These are phyloP conservation scores for Clarias macrocephalus DNA, from an alignment of 2,113 vertebrate species.

Conservation along the genomic window DNA sequence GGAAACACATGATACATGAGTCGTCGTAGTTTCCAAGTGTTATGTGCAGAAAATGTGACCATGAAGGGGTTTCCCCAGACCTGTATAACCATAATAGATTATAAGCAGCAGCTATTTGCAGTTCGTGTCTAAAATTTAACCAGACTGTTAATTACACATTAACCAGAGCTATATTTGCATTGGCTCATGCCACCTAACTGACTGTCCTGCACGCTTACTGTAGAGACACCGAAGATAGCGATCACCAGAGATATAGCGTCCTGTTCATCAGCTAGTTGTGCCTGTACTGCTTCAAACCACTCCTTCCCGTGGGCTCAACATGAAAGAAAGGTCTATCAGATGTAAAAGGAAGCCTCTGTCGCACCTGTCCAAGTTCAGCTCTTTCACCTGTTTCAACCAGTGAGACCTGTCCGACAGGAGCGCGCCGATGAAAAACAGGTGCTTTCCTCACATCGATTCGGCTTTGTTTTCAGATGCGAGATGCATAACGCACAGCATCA, in stretches of 20 bases:
- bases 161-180: slow-evolving; percentile 31
- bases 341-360: background rate
- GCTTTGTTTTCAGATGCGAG: background rate
- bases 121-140: slow-evolving; percentile 26
- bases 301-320: background rate
- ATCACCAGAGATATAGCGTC: background rate
- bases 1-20: background rate
- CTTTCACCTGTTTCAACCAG: slow-evolving; percentile 44
- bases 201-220: slow-evolving; percentile 10
- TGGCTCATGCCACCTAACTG: background rate
- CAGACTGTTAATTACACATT: slow-evolving; percentile 16
- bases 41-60: background rate
- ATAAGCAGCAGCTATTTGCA: background rate
- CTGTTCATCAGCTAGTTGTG: background rate
- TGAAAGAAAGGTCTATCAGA: background rate
- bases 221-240: too few relatives aligned
- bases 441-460: background rate
- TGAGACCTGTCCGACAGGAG: slow-evolving; percentile 46
- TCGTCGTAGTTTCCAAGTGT: background rate
- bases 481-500: background rate
- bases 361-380: slow-evolving; percentile 34
- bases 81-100: background rate
- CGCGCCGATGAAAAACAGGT: slow-evolving; percentile 1
- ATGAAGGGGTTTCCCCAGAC: background rate
- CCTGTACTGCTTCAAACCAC: too few relatives aligned